Percentiles rank a stretch among this genome's conserved stretches.
Evolutionary conservation across 2,888 invertebrate species (phyloP).

Genomic region (Orthosia incerta): DNA sequence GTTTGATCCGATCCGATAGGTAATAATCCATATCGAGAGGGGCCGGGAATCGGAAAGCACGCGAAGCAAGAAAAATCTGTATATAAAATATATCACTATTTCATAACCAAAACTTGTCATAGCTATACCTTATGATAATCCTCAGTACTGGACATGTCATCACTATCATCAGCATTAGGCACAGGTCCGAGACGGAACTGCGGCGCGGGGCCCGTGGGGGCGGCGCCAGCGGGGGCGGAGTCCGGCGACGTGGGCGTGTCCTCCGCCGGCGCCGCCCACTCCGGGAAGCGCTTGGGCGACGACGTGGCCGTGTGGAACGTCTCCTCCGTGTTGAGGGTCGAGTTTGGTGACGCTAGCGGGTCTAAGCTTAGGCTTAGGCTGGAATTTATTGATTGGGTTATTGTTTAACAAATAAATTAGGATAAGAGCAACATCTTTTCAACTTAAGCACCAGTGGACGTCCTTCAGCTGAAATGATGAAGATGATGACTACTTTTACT

Average conservation of each 20-base stretch:
- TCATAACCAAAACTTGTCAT: not conserved
- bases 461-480: too few relatives aligned
- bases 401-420: not conserved
- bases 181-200: slow-evolving; percentile 81
- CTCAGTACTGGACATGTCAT: slow-evolving; percentile 91
- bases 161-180: slow-evolving; percentile 89
- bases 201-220: slow-evolving; percentile 57
- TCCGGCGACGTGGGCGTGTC: slow-evolving; percentile 69
- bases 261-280: slow-evolving; percentile 59
- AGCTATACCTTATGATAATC: slow-evolving; percentile 88
- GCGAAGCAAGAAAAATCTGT: too few relatives aligned
- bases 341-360: slow-evolving; percentile 87
- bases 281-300: slow-evolving; percentile 76
- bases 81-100: too few relatives aligned
- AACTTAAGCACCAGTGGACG: too few relatives aligned
- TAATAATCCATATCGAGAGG: too few relatives aligned
- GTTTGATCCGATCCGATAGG: too few relatives aligned
- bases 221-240: slow-evolving; percentile 37
- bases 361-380: slow-evolving; percentile 94
- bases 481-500: too few relatives aligned
- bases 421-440: too few relatives aligned
- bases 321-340: slow-evolving; percentile 90
- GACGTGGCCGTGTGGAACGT: slow-evolving; percentile 95
- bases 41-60: too few relatives aligned
- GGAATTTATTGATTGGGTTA: slow-evolving; percentile 57